Base-by-base conservation (phyloP, 1,140 invertebrate species). In the Megalonaias nervosa region DNA sequence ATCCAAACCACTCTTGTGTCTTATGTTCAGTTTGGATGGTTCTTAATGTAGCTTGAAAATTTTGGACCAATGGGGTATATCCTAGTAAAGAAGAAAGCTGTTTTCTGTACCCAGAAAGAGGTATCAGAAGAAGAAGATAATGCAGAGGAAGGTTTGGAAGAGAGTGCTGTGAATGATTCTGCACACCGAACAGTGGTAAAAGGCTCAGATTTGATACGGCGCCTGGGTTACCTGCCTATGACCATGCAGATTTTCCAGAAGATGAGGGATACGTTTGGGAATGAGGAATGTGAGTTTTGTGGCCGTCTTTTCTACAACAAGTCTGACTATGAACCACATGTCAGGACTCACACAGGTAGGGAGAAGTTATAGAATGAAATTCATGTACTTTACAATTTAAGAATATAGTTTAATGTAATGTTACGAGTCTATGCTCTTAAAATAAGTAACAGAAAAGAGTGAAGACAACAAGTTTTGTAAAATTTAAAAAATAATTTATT, bases 251-350 rank as follows among this genome's bases (percentile, higher is more conserved):
- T 90, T 16, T 89, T 88, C 67, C 84, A 87, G 56, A 89, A 90
- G 75, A 88, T 91, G 82, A 76, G 88, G 38, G 85, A 91, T 57
- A 89, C 87, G 23, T 91, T 90, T 84, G 90, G 90, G 21, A 84
- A 82, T 19, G 88, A 90, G 79, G 90, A 91, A 75, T 91, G 90
- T 82, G 87, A 90, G 81, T 90, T 81, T 74, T 91, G 90, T 84
- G 90, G 90, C 0, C 79, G 88, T 19, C 73, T 90, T 21, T 90
- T 89, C 72, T 87, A 87, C 77, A 87, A 81, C 56, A 85, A 86
- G 57, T 69, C 74, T 26, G 90, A 91, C 70, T 89, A 86, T 79
- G 87, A 90, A 64, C 84, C 86, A 56, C 90, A 91, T 81, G 70
- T 89, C 1, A 74, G 71, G 69, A 90, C 87, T 56, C 89, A 90